Evolutionary conservation across 2,888 invertebrate genomes (phyloP), one percentile per base, ranked within the genome.

Genomic region (Agrilus mali): DNA sequence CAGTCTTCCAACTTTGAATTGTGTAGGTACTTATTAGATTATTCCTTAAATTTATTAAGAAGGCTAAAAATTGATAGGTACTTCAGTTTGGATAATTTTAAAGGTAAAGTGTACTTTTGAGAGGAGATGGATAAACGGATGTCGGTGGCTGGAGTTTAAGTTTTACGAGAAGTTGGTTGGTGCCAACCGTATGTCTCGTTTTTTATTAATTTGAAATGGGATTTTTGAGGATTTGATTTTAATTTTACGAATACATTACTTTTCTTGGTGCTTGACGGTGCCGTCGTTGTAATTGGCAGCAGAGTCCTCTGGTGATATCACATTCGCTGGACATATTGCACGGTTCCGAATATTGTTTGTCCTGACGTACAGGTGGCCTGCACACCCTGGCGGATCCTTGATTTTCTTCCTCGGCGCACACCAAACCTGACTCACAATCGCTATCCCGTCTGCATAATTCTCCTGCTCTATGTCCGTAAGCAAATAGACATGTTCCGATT

Each of bases 211-310:
- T n/a, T n/a, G n/a, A n/a, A n/a, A n/a, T n/a, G n/a, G n/a, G 17
- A 17, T 17, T 20, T 20, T 6, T 5, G 2, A 6, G 20, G 20
- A 20, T 20, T 6, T 20, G 7, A 20, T 20, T 5, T 20, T 20
- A 20, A 17, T 38, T 38, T 16, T 15, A 12, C 8, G 10, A 13
- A 13, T n/a, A 44, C 45, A 58, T 60, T 64, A 86, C 86, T 78
- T 87, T 86, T 67, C 88, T 75, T 1, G 88, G 78, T 52, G 84
- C 80, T 70, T 86, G 87, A 36, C 89, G 77, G 66, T 90, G 89
- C 53, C 88, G 78, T 49, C 88, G 77, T 56, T 88, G 86, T 56
- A 88, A 70, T 67, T 88, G 87, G 68, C 90, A 90, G 70, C 90
- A 90, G 42, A 90, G 74, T 16, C 89, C 89, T 41, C 86, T 77